Evolutionary conservation across 2,888 invertebrate species (phyloP).

Genomic region (Escarpia spicata): DNA sequence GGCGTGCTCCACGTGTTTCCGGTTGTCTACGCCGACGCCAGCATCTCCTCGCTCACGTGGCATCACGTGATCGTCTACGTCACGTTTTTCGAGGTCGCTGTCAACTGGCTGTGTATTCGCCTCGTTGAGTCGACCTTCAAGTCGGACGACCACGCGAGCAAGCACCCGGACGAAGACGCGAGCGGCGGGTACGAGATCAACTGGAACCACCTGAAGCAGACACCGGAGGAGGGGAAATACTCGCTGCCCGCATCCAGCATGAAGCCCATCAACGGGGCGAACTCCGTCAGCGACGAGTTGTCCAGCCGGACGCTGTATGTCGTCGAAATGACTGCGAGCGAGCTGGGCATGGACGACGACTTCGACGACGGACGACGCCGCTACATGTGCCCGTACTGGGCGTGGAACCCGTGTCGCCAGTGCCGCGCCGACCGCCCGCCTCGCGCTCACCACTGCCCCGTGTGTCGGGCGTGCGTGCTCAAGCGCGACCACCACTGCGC

Average conservation of each 20-base stretch:
- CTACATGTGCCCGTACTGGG: slow-evolving; percentile 57
- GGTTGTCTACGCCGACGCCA: slow-evolving; percentile 44
- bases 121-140: slow-evolving; percentile 49
- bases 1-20: slow-evolving; percentile 51
- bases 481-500: slow-evolving; percentile 63
- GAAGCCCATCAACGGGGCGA: neutral
- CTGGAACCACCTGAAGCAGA: slow-evolving; percentile 34
- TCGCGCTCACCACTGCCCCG: slow-evolving; percentile 58
- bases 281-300: neutral
- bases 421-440: slow-evolving; percentile 57
- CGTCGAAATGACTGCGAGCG: neutral
- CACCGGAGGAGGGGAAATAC: neutral
- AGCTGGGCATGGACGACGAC: neutral
- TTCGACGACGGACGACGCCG: slow-evolving; percentile 20
- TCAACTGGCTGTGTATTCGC: slow-evolving; percentile 56
- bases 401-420: slow-evolving; percentile 57
- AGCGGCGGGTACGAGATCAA: slow-evolving; percentile 42
- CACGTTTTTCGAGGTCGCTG: slow-evolving; percentile 48
- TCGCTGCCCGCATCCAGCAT: neutral
- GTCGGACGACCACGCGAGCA: slow-evolving; percentile 41
- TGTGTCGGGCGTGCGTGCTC: slow-evolving; percentile 58
- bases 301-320: neutral
- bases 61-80: slow-evolving; percentile 45
- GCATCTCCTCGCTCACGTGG: slow-evolving; percentile 30
- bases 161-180: slow-evolving; percentile 32